These are phyloP conservation scores for Acrocephalus arundinaceus DNA, from an alignment of 2,113 vertebrate genomes.

Conservation along the genomic window DNA sequence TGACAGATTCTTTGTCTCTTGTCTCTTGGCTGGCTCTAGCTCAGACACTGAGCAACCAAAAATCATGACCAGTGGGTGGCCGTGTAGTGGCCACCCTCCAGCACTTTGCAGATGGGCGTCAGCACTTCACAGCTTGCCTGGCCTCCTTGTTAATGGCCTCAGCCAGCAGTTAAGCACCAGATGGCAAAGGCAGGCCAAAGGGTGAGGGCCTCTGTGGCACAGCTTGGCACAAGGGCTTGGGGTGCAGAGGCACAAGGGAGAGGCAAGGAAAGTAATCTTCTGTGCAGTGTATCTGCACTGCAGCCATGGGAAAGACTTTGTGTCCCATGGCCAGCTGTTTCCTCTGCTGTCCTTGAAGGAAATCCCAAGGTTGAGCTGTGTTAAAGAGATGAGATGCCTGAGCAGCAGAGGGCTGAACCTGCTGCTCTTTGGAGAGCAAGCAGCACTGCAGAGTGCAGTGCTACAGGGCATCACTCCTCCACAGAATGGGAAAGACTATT, in stretches of 20 bases:
- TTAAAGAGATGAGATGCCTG: not conserved
- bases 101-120: not conserved
- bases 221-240: not conserved
- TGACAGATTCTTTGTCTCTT: not conserved
- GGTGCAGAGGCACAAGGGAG: not conserved
- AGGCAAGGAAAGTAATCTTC: not conserved
- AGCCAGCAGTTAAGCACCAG: fast-evolving
- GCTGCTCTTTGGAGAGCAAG: not conserved
- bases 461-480: not conserved
- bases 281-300: not conserved
- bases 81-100: not conserved
- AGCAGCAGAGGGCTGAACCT: not conserved
- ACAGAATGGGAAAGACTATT: not conserved
- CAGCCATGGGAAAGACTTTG: not conserved
- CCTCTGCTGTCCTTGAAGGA: not conserved
- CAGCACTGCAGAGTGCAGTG: fast-evolving
- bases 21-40: not conserved
- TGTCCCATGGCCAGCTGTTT: fast-evolving
- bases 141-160: not conserved
- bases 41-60: not conserved
- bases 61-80: not conserved
- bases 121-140: fast-evolving
- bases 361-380: not conserved
- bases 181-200: not conserved
- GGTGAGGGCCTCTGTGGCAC: fast-evolving